These are phyloP conservation scores for Tympanuchus pallidicinctus DNA, from an alignment of 2,113 vertebrate species.

Conservation along the genomic window DNA sequence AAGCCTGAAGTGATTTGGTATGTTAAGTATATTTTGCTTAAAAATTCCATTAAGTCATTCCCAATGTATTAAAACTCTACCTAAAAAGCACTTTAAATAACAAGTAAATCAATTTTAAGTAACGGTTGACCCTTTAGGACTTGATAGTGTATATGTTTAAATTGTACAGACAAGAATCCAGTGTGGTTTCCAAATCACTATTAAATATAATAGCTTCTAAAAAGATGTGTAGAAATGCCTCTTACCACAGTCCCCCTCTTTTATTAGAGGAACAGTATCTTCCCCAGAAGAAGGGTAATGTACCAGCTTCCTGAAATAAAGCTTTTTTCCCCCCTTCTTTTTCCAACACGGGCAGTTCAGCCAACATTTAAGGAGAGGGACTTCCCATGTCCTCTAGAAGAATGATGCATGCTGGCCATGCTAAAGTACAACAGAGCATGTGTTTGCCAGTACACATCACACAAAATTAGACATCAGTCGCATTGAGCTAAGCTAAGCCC, in stretches of 20 bases:
- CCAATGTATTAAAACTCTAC: not conserved
- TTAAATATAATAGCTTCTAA: not conserved
- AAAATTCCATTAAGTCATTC: not conserved
- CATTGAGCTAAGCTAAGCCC: not conserved
- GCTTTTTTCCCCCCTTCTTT: not conserved
- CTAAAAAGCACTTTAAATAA: not conserved
- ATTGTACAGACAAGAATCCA: not conserved
- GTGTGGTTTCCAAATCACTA: not conserved
- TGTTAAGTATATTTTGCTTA: not conserved
- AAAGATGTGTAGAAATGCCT: too few species aligned
- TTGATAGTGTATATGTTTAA: not conserved
- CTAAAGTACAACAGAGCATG: accelerated
- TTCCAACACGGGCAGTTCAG: accelerated
- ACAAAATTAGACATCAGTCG: not conserved
- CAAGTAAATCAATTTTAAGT: not conserved
- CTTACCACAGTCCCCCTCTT: not conserved
- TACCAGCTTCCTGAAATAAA: not conserved
- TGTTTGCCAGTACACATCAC: not conserved
- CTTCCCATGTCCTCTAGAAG: not conserved
- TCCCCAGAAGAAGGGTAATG: not conserved
- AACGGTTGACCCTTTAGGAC: not conserved
- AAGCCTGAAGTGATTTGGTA: not conserved
- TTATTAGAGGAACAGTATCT: accelerated
- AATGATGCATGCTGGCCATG: not conserved
- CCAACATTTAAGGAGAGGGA: not conserved